Base-by-base conservation (phyloP, 1,140 invertebrate species). In the Drosophila saltans region DNA sequence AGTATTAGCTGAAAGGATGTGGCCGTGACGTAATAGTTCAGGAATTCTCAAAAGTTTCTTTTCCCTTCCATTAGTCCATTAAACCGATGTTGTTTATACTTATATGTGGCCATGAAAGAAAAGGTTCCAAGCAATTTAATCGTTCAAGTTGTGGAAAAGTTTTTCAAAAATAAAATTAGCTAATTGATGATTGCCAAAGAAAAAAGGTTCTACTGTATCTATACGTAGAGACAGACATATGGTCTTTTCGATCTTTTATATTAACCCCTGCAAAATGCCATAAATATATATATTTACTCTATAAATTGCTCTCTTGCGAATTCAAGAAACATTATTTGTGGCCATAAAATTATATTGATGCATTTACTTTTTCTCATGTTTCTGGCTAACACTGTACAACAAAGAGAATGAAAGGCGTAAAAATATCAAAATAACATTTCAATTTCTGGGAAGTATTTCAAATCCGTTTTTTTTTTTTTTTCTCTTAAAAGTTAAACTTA, bases 271-370 rank as follows among this genome's bases (percentile, higher is more conserved):
- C 60, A 16, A 43, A 64, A 64, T 55, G 66, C 72, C 41, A 76
- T 69, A 75, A 75, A 66, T 72, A 66, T 75, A 75, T 73, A 75
- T 73, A 69, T 16, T 21, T 52, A 24, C 11, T 24, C 4, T 16
- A 33, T 7, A 40, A 77, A 77, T 77, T 66, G 73, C 33, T 55
- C 74, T 67, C 74, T 40, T 7, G 74, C 52, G 74, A 21, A 33
- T 24, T 26, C 28, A 62, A 77, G 43, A 76, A 41, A 48, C 33
- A 10, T 8, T 76, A 65, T 56, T 55, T 76, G 48, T 77, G 66
- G 74, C 74, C 74, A 77, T 77, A 77, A 77, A 77, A 77, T 61
- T 77, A 77, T 77, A 77, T 77, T 76, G 73, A 77, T 77, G 74
- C 58, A 55, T 33, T 36, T 61, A 9, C 40, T 56, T 66, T 24